Conservation (phyloP, 1,140 invertebrate genomes). For the Teleopsis dalmanni region DNA sequence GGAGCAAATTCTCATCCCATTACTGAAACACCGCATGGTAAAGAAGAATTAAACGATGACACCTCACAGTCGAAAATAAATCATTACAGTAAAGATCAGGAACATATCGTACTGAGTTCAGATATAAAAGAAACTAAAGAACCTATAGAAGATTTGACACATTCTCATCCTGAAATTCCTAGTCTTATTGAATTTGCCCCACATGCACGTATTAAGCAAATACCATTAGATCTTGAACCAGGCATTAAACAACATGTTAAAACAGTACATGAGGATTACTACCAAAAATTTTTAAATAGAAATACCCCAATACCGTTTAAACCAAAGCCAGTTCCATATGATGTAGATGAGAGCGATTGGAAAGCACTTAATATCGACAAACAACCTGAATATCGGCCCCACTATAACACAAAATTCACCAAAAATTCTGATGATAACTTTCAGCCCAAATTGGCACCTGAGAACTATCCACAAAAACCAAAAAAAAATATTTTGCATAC, state of each 20-base stretch:
- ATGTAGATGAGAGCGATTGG: slow-evolving; percentile 34
- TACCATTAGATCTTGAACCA: slow-evolving; percentile 39
- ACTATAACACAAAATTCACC: slow-evolving; percentile 13
- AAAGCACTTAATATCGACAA: slow-evolving; percentile 33
- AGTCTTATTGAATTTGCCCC: slow-evolving; percentile 40
- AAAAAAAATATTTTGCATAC: too few species aligned
- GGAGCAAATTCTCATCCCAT: slow-evolving; percentile 49
- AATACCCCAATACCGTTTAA: neutral
- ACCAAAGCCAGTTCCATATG: slow-evolving; percentile 12
- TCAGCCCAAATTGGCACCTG: neutral
- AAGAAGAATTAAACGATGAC: slow-evolving; percentile 25
- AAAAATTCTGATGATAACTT: slow-evolving; percentile 18
- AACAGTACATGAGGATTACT: slow-evolving; percentile 33
- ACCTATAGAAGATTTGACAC: slow-evolving; percentile 36
- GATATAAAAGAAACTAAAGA: slow-evolving; percentile 36
- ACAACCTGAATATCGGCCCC: slow-evolving; percentile 21
- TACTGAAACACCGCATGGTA: slow-evolving; percentile 33
- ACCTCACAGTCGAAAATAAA: slow-evolving; percentile 43
- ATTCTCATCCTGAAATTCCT: slow-evolving; percentile 36
- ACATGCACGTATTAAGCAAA: slow-evolving; percentile 37
- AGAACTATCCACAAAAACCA: slow-evolving; percentile 12
- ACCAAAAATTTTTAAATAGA: slow-evolving; percentile 20
- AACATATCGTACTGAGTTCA: slow-evolving; percentile 41
- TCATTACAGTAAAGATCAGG: slow-evolving; percentile 43
- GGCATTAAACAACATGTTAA: slow-evolving; percentile 29